Evolutionary conservation across 1,140 invertebrate genomes (phyloP), one percentile per base, ranked within the genome.

Genomic region (Physella acuta): DNA sequence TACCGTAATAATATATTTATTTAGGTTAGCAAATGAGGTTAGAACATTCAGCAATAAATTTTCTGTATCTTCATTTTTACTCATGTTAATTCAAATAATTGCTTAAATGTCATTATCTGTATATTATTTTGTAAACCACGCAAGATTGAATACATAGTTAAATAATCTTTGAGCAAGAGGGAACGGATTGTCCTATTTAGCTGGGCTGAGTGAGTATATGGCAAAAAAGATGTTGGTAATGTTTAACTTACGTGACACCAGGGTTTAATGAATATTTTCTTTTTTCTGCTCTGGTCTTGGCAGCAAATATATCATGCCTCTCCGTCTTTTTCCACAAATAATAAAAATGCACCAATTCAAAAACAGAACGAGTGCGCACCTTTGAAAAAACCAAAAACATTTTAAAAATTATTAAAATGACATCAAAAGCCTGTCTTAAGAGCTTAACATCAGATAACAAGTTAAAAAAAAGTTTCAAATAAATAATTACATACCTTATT

Each of bases 261-360:
- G 93, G 93, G 87, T 94, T 92, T 60, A 94, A 82, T 14, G 90
- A 89, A 84, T 94, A 94, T 85, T 94, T 93, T 81, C 93, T 93
- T 84, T 94, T 94, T 79, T 94, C 92, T 67, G 94, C 84, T 70
- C 92, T 85, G 20, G 90, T 90, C 86, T 92, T 92, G 78, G 92
- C 93, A 2, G 92, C 92, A 87, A 94, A 94, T 3, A 92, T 91
- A 86, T 98, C 97, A 84, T 98, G 94, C 51, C 97, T 87, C 83
- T 98, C 95, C 58, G 96, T 98, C 86, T 98, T 99, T 85, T 99
- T 99, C 96, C 96, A 99, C 36, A 98, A 88, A 81, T 99, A 99
- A 87, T 99, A 99, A 87, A 98, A 98, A 81, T 98, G 94, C 44
- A 98, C 94, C 56, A 99, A 86, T 86, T 99, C 97, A 33, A 94